Percentiles rank a stretch among this genome's conserved stretches.
Evolutionary conservation across 2,113 vertebrate genomes (phyloP).

Genomic region (Entomyzon cyanotis): DNA sequence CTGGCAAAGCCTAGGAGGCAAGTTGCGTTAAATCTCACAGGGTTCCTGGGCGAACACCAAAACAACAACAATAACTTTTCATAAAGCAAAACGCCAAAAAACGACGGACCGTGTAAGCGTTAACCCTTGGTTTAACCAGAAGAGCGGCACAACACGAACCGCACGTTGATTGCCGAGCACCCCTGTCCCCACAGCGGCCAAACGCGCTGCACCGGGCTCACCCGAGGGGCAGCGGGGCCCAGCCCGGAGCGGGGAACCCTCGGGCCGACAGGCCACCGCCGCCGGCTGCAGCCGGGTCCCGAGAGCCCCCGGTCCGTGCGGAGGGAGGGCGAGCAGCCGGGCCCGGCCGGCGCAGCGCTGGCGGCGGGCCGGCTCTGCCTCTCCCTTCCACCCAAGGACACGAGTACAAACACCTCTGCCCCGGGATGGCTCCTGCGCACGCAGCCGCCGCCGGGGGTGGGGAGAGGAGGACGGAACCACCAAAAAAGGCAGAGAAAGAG

Average conservation of each 20-base stretch:
- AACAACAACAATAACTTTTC: background rate
- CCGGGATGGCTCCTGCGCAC: conserved; percentile 45
- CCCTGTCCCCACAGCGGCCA: background rate
- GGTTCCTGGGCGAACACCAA: background rate
- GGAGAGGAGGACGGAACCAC: background rate
- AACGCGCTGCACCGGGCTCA: background rate
- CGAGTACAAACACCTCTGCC: conserved; percentile 51
- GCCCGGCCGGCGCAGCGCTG: background rate
- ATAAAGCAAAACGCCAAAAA: fast-evolving
- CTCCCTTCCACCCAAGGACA: conserved; percentile 47
- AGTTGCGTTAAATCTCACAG: background rate
- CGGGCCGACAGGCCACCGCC: background rate
- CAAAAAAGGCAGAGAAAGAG: background rate
- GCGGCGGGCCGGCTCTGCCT: background rate
- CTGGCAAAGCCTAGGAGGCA: background rate
- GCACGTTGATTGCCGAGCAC: fast-evolving
- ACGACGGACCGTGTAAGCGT: fast-evolving
- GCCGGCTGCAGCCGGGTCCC: fast-evolving
- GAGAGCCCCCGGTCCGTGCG: background rate
- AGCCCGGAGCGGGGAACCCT: fast-evolving
- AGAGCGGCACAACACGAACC: background rate
- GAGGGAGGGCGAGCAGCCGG: background rate
- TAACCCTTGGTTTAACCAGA: fast-evolving
- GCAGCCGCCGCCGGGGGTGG: background rate
- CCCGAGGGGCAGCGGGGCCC: background rate